Conservation (phyloP, 2,888 invertebrate species). For the Epinotia brunnichana region DNA sequence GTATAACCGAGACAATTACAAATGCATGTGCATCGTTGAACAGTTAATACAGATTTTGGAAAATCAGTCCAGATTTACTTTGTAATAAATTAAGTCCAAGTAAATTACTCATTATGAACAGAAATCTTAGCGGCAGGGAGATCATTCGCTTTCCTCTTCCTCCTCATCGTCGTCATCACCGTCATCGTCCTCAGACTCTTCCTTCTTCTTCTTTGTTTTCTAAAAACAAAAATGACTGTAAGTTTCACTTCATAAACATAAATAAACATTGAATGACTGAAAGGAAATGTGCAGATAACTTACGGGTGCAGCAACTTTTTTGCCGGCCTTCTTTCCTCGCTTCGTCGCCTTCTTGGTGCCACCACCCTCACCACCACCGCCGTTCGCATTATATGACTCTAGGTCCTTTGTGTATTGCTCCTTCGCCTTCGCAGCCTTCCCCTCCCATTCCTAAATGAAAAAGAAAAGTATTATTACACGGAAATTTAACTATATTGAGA, state of each 20-base stretch:
- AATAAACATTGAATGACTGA: constrained; percentile 1
- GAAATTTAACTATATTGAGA: constrained; percentile 26
- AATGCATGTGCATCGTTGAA: constrained; percentile 45
- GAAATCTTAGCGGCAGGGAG: constrained; percentile 73
- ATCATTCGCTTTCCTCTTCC: constrained; percentile 87
- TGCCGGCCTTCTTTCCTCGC: constrained; percentile 82
- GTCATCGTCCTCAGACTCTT: constrained; percentile 85
- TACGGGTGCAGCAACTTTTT: constrained; percentile 77
- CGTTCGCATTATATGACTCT: constrained; percentile 94
- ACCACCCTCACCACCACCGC: constrained; percentile 84
- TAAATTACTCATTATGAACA: constrained; percentile 84
- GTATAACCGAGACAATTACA: constrained; percentile 39
- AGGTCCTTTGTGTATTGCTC: constrained; percentile 94
- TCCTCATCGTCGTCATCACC: constrained; percentile 85
- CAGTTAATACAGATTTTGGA: constrained; percentile 74
- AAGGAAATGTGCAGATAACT: constrained; percentile 51
- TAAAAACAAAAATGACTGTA: constrained; percentile 49
- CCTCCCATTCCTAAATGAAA: constrained; percentile 91
- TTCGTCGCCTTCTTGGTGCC: constrained; percentile 82
- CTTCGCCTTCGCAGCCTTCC: constrained; percentile 93
- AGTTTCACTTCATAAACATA: constrained; percentile 19
- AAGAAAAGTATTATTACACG: constrained; percentile 24
- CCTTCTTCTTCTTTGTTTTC: constrained; percentile 85
- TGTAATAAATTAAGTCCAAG: constrained; percentile 84
- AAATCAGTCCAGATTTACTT: constrained; percentile 81